Base-by-base conservation (phyloP, 2,797 vertebrate species). In the Moxostoma hubbsi region DNA sequence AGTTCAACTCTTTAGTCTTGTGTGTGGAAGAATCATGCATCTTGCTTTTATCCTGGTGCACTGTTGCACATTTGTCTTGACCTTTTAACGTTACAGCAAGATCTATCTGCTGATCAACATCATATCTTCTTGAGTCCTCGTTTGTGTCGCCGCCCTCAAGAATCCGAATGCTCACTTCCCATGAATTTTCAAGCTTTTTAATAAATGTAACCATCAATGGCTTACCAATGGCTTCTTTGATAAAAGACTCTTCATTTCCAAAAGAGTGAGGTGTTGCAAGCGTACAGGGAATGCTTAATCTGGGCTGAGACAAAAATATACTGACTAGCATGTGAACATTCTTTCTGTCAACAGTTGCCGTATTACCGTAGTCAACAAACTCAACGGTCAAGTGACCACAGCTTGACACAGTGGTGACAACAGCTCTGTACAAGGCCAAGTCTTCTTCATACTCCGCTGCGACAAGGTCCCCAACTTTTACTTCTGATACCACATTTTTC, bases 351-450 rank as follows among this genome's bases (percentile, higher is more conserved):
- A 96, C 81, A 45, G 89, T 72, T 67, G 90, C 88, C 2, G 85
- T 63, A 83, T 97, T 97, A 81, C 96, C 96, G 75, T 96, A 97
- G 89, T 98, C 96, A 81, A 98, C 90, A 86, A 96, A 97, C 84
- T 96, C 94, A 45, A 97, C 92, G 77, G 87, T 89, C 81, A 93
- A 90, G 18, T 5, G 62, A 11, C 80, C 86, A 76, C 46, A 70
- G 0, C 71, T 83, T 57, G 86, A 85, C 61, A 84, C 53, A 77
- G 83, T 82, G 84, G 89, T 95, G 79, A 96, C 89, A 72, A 92
- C 88, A 67, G 94, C 94, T 81, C 96, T 94, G 61, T 95, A 97
- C 69, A 95, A 90, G 79, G 89, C 92, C 13, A 85, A 79, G 65
- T 96, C 94, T 36, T 88, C 74, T 0, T 91, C 81, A 5, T 91